Base-by-base conservation (phyloP, 2,797 vertebrate species). In the Anabacerthia variegaticeps region DNA sequence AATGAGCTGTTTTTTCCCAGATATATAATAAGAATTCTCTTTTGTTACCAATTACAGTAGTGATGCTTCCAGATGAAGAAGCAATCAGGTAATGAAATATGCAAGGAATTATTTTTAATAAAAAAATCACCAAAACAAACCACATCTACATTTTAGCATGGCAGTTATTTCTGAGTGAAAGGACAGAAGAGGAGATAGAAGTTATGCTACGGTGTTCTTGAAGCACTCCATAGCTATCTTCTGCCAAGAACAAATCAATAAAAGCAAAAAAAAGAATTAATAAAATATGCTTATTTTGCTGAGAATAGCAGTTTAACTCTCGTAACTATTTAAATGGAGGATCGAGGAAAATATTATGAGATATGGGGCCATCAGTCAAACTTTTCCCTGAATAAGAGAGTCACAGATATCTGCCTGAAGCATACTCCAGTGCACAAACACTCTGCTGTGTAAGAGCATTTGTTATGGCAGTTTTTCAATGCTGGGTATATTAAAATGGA, bases 401-500 rank as follows among this genome's bases (percentile, higher is more conserved):
- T 93, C 76, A 92, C 43, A 87, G 75, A 87, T 88, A 87, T 74
- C 63, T 96, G 91, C 78, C 89, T 91, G 52, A 89, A 94, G 89
- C 32, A 5, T 92, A 51, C 51, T 91, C 63, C 77, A 69, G 89
- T 63, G 28, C 36, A 87, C 66, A 88, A 65, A 34, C 77, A 87
- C 2, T 0, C 54, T 88, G 81, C 81, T 73, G 11, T 58, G 84
- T 85, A 89, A 94, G 69, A 85, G 71, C 92, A 76, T 91, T 95
- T 92, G 84, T 92, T 95, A 91, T 85, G 84, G 86, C 94, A 94
- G 59, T 85, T 91, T 92, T 87, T 93, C 92, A 93, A 76, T 91
- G 74, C 27, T 94, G 84, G 71, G 61, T 89, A 69, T 91, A 91
- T 94, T 92, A 91, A 94, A 76, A 67, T 85, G 79, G 55, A 75